phyloP scores from a whole-genome alignment of 2,888 invertebrate genomes.

The Patella ulyssiponensis region DNA sequence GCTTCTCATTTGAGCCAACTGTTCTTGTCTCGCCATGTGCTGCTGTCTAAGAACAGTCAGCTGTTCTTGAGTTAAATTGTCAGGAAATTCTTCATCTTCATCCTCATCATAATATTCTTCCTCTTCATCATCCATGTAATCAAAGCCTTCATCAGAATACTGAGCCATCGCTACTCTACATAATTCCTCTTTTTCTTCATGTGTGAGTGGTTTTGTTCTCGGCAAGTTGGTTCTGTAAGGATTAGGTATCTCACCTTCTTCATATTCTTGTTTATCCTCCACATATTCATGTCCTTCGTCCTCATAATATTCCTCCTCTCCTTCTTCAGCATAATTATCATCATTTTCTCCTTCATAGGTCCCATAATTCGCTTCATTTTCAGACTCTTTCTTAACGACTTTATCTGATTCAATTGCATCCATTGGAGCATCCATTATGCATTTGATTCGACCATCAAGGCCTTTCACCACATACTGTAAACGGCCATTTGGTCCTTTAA shows the following conservation, averaged over 20 bases:
- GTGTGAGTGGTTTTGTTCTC: too few relatives aligned
- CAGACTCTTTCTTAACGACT: neutral
- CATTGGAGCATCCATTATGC: neutral
- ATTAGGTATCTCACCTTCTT: slow-evolving; percentile 4
- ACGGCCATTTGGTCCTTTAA: neutral
- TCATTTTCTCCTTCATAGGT: neutral
- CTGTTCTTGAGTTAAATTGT: neutral
- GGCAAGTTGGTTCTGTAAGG: neutral
- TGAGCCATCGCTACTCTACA: too few relatives aligned
- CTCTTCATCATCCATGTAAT: neutral
- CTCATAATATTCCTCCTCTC: neutral
- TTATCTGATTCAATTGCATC: neutral
- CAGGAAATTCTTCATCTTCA: neutral
- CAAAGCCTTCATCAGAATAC: neutral
- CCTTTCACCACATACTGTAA: neutral
- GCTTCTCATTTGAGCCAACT: too few relatives aligned
- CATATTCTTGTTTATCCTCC: neutral
- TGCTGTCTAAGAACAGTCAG: too few relatives aligned
- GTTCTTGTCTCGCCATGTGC: too few relatives aligned
- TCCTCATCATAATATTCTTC: neutral
- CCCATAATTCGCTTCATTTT: too few relatives aligned
- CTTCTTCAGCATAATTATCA: neutral
- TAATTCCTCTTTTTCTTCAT: neutral
- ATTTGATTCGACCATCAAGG: neutral
- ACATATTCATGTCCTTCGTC: neutral